A percentile compares a stretch with the other conserved stretches of the same genome.
These are phyloP conservation scores for Lepus townsendii DNA, from an alignment of 2,797 vertebrate genomes.

Conservation along the genomic window DNA sequence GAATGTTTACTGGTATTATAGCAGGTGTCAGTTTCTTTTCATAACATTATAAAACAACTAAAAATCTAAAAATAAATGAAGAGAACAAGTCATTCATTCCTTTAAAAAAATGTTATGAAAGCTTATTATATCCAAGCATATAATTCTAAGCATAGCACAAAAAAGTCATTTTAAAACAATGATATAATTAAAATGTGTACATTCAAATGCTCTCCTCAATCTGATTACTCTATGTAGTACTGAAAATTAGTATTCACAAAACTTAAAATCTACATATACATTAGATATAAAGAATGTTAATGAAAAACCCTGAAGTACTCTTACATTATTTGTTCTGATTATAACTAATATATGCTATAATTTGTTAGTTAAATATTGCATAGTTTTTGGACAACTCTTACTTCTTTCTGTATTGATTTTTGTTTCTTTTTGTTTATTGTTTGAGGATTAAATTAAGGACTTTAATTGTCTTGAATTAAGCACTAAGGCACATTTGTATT, in stretches of 20 bases:
- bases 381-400: background rate
- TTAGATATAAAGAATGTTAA: background rate
- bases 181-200: background rate
- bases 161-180: background rate
- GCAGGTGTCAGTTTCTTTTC: constrained; percentile 20
- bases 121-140: background rate
- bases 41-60: constrained; percentile 25
- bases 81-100: background rate
- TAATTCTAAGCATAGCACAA: background rate
- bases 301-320: background rate
- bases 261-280: background rate
- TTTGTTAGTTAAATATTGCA: background rate
- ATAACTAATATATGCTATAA: background rate
- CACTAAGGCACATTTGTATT: background rate
- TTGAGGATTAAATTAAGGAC: background rate
- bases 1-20: constrained; percentile 31
- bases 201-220: background rate
- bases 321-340: background rate
- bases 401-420: background rate
- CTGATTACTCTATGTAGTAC: background rate
- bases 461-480: background rate
- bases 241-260: constrained; percentile 5
- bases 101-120: constrained; percentile 34
- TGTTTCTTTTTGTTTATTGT: background rate
- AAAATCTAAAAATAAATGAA: constrained; percentile 68